Evolutionary conservation across 2,888 invertebrate species (phyloP), one percentile per base, ranked within the genome.

Genomic region (Drosophila pegasa): DNA sequence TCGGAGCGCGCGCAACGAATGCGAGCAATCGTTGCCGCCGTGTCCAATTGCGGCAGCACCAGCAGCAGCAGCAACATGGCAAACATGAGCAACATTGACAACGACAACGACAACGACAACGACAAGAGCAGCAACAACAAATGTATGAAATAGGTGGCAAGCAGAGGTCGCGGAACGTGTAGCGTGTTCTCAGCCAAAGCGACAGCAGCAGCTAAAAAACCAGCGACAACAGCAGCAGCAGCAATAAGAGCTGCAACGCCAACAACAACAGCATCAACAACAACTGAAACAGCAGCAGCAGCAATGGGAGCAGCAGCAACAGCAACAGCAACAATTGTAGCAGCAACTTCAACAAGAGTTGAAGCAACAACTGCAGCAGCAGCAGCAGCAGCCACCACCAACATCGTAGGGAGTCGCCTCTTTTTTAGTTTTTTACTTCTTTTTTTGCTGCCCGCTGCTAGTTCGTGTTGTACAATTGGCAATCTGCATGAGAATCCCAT

Each of bases 131-230:
- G 48, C 72, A 62, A 37, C 60, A 59, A 50, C 71, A 59, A 52
- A 57, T 69, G 74, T 83, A 76, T 86, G 74, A 87, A 88, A 88
- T 86, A 82, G 88, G 88, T 82, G 82, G 82, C 88, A 88, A 82
- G 76, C 71, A 71, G 67, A 79, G 61, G 55, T 68, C 68, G 66
- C 76, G 82, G 82, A 87, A 82, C 88, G 83, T 78, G 80, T 71
- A 71, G 68, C 81, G 47, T 78, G 78, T 78, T 70, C 47, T 68
- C 58, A 71, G 60, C 70, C 56, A 60, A 71, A 57, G 72, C 71
- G 55, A 58, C 72, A 72, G 61, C 74, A 73, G 25, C 61, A 59
- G n/a, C 56, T 55, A 22, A 27, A 43, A 45, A 27, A 45, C 5
- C 33, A 61, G 31, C 54, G 41, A 25, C 38, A 51, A 16, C 35